Base-by-base conservation (phyloP, 1,140 invertebrate species). In the Subanguina moxae region DNA sequence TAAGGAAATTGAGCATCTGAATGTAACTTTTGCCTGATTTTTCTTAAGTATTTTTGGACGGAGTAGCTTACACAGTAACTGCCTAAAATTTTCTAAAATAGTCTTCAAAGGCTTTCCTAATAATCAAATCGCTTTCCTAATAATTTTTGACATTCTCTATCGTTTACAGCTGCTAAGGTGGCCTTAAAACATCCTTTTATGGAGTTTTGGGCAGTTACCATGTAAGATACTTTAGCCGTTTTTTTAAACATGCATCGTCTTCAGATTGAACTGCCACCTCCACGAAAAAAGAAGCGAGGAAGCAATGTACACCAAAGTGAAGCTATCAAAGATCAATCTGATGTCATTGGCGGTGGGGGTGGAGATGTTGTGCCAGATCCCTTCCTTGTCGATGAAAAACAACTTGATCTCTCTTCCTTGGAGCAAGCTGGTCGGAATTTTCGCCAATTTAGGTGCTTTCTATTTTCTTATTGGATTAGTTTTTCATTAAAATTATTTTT, bases 241-340 rank as follows among this genome's bases (percentile, higher is more conserved):
- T 38, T 38, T 38, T 38, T 38, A 38, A 38, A 38, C 11, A 5
- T 38, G 32, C 3, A 38, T 38, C 3, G 11, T 38, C 11, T 38
- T 23, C 3, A 56, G 52, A 56, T 13, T 46, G 57, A 46, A 23
- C 25, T 13, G 19, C 27, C 17, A 21, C 23, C 62, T 15, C 25
- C 57, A 28, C 78, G 78, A 63, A 81, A 77, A 59, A 80, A 82
- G 67, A 80, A 82, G 46, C 42, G 58, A 52, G 82, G 70, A 48
- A 65, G 57, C 9, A 38, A 38, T 38, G 32, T 11, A 3, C 3
- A 38, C 11, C 32, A 3, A 38, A 38, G 3, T 38, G 32, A 38
- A 38, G 32, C 32, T 5, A 38, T 38, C 32, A 38, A 38, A 11
- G 32, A 38, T 3, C 32, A 38, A 38, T 38, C 32, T 38, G 32